These are phyloP conservation scores for Pelusios castaneus DNA, from an alignment of 2,113 vertebrate species.

Conservation along the genomic window DNA sequence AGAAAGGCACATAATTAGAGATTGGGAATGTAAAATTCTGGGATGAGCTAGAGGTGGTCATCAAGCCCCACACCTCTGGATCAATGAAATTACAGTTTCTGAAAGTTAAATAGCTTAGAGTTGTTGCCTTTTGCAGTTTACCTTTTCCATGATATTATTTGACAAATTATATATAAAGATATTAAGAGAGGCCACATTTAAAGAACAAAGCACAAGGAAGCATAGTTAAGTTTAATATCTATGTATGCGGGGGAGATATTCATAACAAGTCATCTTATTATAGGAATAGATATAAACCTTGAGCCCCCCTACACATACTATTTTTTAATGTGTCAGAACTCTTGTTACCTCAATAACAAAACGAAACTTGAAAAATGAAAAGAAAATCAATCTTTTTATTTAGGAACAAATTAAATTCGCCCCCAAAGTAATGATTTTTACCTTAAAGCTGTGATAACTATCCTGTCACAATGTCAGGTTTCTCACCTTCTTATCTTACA, in stretches of 20 bases:
- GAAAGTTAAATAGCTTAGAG: background rate
- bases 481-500: conserved; percentile 50
- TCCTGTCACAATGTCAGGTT: conserved; percentile 53
- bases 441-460: conserved; percentile 64
- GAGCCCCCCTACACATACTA: background rate
- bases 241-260: background rate
- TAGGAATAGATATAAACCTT: background rate
- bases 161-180: background rate
- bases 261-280: background rate
- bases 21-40: background rate
- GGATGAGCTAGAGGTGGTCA: background rate
- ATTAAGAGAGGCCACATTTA: background rate
- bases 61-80: background rate
- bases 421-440: conserved; percentile 62
- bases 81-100: background rate
- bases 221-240: background rate
- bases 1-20: background rate
- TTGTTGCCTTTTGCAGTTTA: background rate
- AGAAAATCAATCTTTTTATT: conserved; percentile 61
- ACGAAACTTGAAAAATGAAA: conserved; percentile 56
- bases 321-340: background rate
- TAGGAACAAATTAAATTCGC: conserved; percentile 65
- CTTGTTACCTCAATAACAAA: conserved; percentile 50
- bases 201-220: background rate
- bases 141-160: background rate